Conservation (phyloP, 2,888 invertebrate genomes). For the Eudemis profundana region DNA sequence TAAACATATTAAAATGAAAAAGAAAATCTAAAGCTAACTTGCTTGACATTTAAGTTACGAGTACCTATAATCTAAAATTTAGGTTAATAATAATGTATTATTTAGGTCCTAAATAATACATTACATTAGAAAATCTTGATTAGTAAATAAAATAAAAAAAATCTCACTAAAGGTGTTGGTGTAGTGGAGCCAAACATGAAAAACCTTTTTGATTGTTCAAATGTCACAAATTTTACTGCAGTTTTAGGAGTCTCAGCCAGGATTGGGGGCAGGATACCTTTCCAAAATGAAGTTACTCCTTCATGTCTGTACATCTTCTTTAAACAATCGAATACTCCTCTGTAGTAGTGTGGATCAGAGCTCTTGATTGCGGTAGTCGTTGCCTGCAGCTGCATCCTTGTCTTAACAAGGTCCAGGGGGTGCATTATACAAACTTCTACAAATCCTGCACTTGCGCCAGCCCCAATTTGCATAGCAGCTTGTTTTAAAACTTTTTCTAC, state of each 20-base stretch:
- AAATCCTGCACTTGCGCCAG: conserved; percentile 97
- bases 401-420: conserved; percentile 97
- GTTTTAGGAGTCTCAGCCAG: conserved; percentile 97
- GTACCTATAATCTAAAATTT: no score
- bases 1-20: not conserved
- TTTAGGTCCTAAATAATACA: not conserved
- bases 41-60: no score
- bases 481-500: conserved; percentile 85
- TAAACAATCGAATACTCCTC: conserved; percentile 94
- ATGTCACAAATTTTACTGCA: conserved; percentile 97
- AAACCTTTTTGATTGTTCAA: conserved; percentile 95
- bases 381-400: conserved; percentile 85
- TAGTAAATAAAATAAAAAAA: conserved; percentile 45
- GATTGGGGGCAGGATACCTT: conserved; percentile 97
- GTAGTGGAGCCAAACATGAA: conserved; percentile 91
- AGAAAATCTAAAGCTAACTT: no score
- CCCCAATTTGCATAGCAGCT: conserved; percentile 92
- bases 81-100: no score
- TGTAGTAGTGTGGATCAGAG: conserved; percentile 87
- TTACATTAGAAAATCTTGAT: conserved; percentile 19
- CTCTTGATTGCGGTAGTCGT: conserved; percentile 55
- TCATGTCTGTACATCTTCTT: conserved; percentile 94
- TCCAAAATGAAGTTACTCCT: conserved; percentile 94
- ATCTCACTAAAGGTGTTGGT: conserved; percentile 91
- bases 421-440: conserved; percentile 98